Percentiles rank a stretch among this genome's conserved stretches.
Evolutionary conservation across 2,888 invertebrate species (phyloP).

Genomic region (Schrankia costaestrigalis): DNA sequence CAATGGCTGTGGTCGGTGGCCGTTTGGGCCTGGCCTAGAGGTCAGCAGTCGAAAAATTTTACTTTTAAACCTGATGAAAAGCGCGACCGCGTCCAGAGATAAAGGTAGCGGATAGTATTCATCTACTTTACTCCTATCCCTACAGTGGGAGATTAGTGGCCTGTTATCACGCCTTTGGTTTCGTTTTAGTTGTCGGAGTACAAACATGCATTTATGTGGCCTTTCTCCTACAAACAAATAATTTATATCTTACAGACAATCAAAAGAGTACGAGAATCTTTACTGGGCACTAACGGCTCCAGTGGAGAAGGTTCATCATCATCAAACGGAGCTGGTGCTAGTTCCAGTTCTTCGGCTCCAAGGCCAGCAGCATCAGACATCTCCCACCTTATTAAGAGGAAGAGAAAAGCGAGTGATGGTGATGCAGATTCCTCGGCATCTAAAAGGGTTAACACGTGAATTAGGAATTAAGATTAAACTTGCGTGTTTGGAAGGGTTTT

Average conservation of each 20-base stretch:
- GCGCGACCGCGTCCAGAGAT: no score
- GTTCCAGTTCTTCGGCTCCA: constrained; percentile 49
- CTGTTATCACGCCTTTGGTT: no score
- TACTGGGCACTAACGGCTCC: constrained; percentile 54
- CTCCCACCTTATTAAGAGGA: constrained; percentile 89
- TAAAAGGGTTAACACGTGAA: constrained; percentile 80
- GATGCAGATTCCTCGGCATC: constrained; percentile 79
- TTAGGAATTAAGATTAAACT: constrained; percentile 4
- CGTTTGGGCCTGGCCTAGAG: no score
- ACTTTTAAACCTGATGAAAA: no score
- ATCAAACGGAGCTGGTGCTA: constrained; percentile 34
- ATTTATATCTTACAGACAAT: constrained; percentile 55
- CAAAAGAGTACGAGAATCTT: constrained; percentile 61
- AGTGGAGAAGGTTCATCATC: constrained; percentile 47
- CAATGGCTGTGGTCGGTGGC: no score
- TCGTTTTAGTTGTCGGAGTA: no score
- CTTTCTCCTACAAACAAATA: no score
- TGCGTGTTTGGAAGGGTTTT: constrained; percentile 16
- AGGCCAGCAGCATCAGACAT: constrained; percentile 88
- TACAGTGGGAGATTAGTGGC: no score
- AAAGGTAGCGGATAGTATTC: no score
- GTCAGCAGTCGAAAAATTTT: no score
- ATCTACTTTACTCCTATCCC: no score
- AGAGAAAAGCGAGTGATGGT: constrained; percentile 85
- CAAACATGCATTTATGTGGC: no score